Conservation (phyloP, 2,797 vertebrate genomes). For the Phalanger gymnotis region DNA sequence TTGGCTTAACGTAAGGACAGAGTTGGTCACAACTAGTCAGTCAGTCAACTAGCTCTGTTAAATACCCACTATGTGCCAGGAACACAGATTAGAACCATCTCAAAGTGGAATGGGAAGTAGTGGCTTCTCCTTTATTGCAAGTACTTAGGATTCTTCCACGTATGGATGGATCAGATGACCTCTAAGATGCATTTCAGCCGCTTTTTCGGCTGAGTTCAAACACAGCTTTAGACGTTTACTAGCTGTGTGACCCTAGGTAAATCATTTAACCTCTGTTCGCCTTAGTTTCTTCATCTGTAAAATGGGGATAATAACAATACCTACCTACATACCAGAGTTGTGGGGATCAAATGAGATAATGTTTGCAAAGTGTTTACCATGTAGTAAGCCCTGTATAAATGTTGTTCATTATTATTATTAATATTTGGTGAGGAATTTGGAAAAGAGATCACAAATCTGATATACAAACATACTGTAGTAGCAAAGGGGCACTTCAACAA, state of each 20-base stretch:
- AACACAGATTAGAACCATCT: not conserved
- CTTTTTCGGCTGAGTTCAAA: too few relatives aligned
- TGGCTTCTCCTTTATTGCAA: not conserved
- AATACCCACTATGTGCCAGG: not conserved
- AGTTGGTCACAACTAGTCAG: not conserved
- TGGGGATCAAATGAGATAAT: too few relatives aligned
- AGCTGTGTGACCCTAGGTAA: not conserved
- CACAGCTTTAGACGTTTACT: too few relatives aligned
- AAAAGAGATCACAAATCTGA: not conserved
- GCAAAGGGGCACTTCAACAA: not conserved
- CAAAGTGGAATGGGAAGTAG: not conserved
- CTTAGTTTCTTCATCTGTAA: too few relatives aligned
- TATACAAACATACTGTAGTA: not conserved
- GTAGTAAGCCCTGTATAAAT: not conserved
- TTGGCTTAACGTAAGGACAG: too few relatives aligned
- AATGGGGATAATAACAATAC: too few relatives aligned
- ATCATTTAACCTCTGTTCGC: too few relatives aligned
- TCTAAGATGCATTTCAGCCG: not conserved
- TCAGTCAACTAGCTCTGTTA: not conserved
- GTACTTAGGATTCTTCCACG: too few relatives aligned
- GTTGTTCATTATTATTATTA: not conserved
- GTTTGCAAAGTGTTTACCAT: too few relatives aligned
- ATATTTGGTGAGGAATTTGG: not conserved
- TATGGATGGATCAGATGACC: not conserved
- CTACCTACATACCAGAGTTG: too few relatives aligned